Conservation (phyloP, 2,113 vertebrate species). For the Syngnathus floridae region DNA sequence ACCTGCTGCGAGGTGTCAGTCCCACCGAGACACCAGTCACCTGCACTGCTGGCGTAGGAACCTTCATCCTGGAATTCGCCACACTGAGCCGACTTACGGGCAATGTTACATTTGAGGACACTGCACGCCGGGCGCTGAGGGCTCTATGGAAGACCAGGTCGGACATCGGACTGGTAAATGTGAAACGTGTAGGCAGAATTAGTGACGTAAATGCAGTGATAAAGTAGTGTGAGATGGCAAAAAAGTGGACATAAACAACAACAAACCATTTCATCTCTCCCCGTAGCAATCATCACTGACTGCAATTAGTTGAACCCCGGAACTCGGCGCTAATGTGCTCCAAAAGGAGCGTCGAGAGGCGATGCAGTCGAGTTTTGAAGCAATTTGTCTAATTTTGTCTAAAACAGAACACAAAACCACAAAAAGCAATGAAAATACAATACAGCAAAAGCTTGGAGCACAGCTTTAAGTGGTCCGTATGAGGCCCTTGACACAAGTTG, state of each 20-base stretch:
- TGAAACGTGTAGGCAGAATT: background rate
- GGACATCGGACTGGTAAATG: slow-evolving; percentile 85
- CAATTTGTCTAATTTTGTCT: too few species aligned
- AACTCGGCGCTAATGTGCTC: too few species aligned
- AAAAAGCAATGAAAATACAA: too few species aligned
- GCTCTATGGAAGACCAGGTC: slow-evolving; percentile 90
- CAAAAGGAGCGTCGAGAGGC: too few species aligned
- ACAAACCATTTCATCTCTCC: too few species aligned
- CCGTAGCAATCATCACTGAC: too few species aligned
- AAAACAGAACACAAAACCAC: too few species aligned
- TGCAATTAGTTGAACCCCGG: too few species aligned
- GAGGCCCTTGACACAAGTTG: too few species aligned
- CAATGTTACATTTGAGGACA: slow-evolving; percentile 79
- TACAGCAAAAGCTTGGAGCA: too few species aligned
- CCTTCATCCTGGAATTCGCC: slow-evolving; percentile 95
- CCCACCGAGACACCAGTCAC: slow-evolving; percentile 90
- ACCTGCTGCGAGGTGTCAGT: slow-evolving; percentile 86
- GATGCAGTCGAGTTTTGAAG: too few species aligned
- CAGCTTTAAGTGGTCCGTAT: too few species aligned
- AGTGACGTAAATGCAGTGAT: background rate
- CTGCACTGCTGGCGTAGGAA: slow-evolving; percentile 93
- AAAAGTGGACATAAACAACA: background rate
- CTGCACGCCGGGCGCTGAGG: slow-evolving; percentile 79
- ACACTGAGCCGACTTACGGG: slow-evolving; percentile 89
- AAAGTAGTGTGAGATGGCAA: background rate